Evolutionary conservation across 2,797 vertebrate species (phyloP).

Genomic region (Phoebastria nigripes): DNA sequence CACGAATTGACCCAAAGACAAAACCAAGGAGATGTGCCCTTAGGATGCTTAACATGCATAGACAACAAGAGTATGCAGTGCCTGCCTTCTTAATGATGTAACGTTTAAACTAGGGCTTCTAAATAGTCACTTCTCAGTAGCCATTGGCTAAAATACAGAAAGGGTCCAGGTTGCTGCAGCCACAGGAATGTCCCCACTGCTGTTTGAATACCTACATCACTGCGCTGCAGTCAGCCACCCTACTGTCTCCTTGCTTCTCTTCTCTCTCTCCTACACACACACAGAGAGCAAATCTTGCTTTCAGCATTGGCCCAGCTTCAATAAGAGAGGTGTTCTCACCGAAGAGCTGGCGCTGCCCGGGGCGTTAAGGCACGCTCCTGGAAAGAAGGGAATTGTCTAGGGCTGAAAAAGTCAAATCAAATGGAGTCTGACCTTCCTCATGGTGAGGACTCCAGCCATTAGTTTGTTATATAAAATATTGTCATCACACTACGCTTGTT

Average conservation of each 20-base stretch:
- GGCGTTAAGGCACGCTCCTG: not conserved
- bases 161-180: not conserved
- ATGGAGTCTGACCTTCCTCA: not conserved
- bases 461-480: not conserved
- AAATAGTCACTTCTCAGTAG: not conserved
- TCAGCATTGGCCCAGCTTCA: not conserved
- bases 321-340: not conserved
- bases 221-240: not conserved
- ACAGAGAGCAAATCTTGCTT: not conserved
- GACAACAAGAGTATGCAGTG: not conserved
- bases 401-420: not conserved
- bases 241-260: rapidly evolving
- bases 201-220: not conserved
- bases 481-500: not conserved
- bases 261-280: not conserved
- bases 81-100: not conserved
- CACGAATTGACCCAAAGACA: not conserved
- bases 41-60: not conserved
- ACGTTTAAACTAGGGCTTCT: not conserved
- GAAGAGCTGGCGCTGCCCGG: not conserved
- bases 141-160: not conserved
- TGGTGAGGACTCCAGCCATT: not conserved
- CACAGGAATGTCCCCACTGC: not conserved
- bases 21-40: not conserved
- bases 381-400: not conserved